Evolutionary conservation across 2,888 invertebrate species (phyloP).

Genomic region (Thecophora atra): DNA sequence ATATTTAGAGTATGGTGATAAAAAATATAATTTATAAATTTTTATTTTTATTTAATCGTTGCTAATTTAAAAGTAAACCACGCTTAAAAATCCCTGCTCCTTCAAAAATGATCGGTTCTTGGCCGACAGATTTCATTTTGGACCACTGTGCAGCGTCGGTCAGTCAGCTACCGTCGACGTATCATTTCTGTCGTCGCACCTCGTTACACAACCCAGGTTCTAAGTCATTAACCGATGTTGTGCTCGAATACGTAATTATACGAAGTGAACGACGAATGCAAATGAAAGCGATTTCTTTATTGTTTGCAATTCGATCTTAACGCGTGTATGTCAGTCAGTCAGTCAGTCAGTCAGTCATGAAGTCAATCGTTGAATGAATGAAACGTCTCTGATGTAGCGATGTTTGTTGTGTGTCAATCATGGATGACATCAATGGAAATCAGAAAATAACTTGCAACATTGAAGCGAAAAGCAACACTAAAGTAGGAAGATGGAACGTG

Average conservation of each 20-base stretch:
- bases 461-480: background rate
- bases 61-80: too few relatives aligned
- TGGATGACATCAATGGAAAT: conserved; percentile 15
- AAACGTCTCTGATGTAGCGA: background rate
- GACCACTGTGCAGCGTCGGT: too few relatives aligned
- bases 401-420: background rate
- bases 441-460: background rate
- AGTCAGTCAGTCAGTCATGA: too few relatives aligned
- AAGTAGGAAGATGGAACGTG: background rate
- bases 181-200: background rate
- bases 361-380: conserved; percentile 11
- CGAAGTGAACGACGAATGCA: conserved; percentile 1
- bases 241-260: background rate
- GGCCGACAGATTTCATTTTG: too few relatives aligned
- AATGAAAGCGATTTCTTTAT: background rate
- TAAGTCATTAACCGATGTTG: background rate
- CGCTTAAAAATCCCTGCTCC: too few relatives aligned
- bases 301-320: conserved; percentile 6
- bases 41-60: too few relatives aligned
- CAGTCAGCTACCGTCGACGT: background rate
- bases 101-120: too few relatives aligned
- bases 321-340: background rate
- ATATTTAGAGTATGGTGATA: too few relatives aligned
- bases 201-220: background rate
- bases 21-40: too few relatives aligned